These are phyloP conservation scores for Sitta carolinensis DNA, from an alignment of 2,797 vertebrate genomes.

Conservation along the genomic window DNA sequence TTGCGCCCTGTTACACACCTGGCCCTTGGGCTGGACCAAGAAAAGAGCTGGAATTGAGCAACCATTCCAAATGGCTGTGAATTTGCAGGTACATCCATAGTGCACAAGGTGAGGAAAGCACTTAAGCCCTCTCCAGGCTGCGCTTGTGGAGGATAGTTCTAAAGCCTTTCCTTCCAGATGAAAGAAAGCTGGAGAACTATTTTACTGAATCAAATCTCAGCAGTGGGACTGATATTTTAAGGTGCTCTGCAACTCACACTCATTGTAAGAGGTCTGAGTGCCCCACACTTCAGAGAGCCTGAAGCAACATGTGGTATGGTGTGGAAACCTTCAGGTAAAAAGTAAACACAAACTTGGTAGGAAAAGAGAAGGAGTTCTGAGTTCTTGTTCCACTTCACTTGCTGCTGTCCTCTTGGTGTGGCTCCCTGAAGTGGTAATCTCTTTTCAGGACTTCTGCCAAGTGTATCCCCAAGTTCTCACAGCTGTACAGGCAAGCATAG, in stretches of 20 bases:
- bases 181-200: neutral
- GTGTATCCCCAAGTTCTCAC: neutral
- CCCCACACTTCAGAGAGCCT: neutral
- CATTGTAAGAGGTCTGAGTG: neutral
- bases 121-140: neutral
- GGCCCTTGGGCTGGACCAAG: neutral
- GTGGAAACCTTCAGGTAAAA: neutral
- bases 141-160: neutral
- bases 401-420: neutral
- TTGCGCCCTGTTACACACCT: neutral
- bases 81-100: neutral
- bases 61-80: rapidly evolving
- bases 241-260: neutral
- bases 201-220: neutral
- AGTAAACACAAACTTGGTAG: neutral
- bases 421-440: neutral
- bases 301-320: rapidly evolving
- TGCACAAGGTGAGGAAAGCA: neutral
- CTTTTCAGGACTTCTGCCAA: neutral
- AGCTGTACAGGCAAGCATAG: neutral
- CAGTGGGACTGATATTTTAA: neutral
- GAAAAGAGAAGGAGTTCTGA: neutral
- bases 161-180: neutral
- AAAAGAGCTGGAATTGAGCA: neutral
- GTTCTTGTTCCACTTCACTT: neutral